These are phyloP conservation scores for Ctenochaetus hawaiiensis DNA, from an alignment of 2,797 vertebrate genomes.

Conservation along the genomic window DNA sequence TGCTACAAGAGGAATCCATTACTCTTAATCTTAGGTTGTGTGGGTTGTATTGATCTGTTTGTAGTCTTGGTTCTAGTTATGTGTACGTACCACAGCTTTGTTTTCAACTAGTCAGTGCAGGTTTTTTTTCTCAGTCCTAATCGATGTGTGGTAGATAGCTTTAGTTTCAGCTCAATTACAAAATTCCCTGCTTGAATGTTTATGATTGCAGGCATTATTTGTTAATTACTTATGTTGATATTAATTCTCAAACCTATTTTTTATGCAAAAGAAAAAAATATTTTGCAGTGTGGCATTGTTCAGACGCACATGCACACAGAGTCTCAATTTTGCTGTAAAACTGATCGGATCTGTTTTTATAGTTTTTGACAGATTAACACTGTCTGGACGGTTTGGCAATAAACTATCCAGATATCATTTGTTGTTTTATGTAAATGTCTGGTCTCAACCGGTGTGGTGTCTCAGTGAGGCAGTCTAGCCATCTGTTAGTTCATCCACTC, in stretches of 20 bases:
- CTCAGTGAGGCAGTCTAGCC: slow-evolving; percentile 43
- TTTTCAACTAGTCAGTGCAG: slow-evolving; percentile 59
- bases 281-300: neutral
- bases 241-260: slow-evolving; percentile 23
- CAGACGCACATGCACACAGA: slow-evolving; percentile 3
- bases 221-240: slow-evolving; percentile 20
- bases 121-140: slow-evolving; percentile 28
- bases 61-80: slow-evolving; percentile 72
- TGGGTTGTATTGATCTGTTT: slow-evolving; percentile 79
- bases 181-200: slow-evolving; percentile 22
- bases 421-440: slow-evolving; percentile 64
- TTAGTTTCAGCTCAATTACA: slow-evolving; percentile 48
- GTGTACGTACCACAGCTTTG: slow-evolving; percentile 63
- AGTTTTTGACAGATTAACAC: slow-evolving; percentile 47
- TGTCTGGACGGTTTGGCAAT: slow-evolving; percentile 63
- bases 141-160: slow-evolving; percentile 43
- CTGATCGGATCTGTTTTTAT: slow-evolving; percentile 21
- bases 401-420: slow-evolving; percentile 67
- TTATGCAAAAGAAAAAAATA: too few relatives aligned
- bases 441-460: slow-evolving; percentile 16
- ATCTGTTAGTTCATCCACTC: slow-evolving; percentile 68
- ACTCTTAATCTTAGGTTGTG: slow-evolving; percentile 79
- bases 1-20: slow-evolving; percentile 76
- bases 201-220: slow-evolving; percentile 37
- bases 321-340: slow-evolving; percentile 32